Evolutionary conservation across 1,140 invertebrate genomes (phyloP).

Genomic region (Neuroterus valhalla): DNA sequence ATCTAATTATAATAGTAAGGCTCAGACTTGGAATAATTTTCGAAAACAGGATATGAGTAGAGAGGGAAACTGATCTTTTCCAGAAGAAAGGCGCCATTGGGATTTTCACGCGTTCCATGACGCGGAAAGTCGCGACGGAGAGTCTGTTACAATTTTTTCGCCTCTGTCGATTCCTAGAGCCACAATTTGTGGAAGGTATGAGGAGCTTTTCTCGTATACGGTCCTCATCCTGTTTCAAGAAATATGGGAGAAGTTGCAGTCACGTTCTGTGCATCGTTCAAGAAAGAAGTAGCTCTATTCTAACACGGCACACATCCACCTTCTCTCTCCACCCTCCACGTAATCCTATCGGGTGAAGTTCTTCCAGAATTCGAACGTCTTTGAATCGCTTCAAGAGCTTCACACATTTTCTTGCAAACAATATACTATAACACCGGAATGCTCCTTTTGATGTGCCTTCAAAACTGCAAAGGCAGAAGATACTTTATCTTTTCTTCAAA

Average conservation of each 20-base stretch:
- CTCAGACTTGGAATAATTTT: background rate
- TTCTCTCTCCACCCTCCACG: background rate
- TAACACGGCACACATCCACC: conserved; percentile 16
- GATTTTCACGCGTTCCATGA: conserved; percentile 25
- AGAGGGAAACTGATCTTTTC: conserved; percentile 10
- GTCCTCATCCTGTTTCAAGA: conserved; percentile 51
- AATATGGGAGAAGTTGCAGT: conserved; percentile 60
- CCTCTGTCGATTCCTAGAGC: conserved; percentile 45
- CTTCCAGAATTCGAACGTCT: conserved; percentile 8
- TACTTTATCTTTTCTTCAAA: too few species aligned
- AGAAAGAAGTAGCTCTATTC: conserved; percentile 57
- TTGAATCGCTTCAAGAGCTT: background rate
- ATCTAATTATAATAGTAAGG: background rate
- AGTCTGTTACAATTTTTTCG: conserved; percentile 46
- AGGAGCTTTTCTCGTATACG: conserved; percentile 52
- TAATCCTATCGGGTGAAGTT: conserved; percentile 33
- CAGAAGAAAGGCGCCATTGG: conserved; percentile 15
- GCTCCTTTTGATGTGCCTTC: background rate
- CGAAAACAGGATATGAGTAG: background rate
- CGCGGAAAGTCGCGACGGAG: conserved; percentile 28
- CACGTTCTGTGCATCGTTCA: conserved; percentile 61
- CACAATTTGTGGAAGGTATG: conserved; percentile 54
- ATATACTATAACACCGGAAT: background rate
- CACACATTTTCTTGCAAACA: background rate
- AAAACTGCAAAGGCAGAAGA: too few species aligned